A percentile compares a stretch with the other conserved stretches of the same genome.
Evolutionary conservation across 2,797 vertebrate species (phyloP).

Genomic region (Mastacembelus armatus): DNA sequence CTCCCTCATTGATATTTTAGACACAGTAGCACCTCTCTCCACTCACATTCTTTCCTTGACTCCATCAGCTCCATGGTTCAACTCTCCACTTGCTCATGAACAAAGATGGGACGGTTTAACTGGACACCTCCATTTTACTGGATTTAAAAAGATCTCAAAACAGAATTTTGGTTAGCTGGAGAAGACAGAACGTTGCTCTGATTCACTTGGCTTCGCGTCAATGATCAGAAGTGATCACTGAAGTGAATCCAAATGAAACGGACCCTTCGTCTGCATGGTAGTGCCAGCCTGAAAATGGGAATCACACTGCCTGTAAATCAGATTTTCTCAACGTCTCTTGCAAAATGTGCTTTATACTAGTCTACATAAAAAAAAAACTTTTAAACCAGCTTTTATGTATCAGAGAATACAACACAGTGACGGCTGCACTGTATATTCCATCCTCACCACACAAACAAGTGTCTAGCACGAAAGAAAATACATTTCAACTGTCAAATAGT

Average conservation of each 20-base stretch:
- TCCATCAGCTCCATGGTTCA: conserved; percentile 75
- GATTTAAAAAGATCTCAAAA: conserved; percentile 65
- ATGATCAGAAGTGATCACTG: conserved; percentile 72
- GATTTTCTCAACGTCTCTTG: conserved; percentile 62
- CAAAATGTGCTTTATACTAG: conserved; percentile 61
- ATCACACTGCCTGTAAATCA: conserved; percentile 78
- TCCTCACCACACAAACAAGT: conserved; percentile 41
- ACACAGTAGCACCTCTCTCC: conserved; percentile 78
- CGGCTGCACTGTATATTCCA: conserved; percentile 24
- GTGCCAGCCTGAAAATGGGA: conserved; percentile 75
- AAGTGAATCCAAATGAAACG: conserved; percentile 75
- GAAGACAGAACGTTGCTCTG: conserved; percentile 71
- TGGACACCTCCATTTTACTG: conserved; percentile 63
- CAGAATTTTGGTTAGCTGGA: conserved; percentile 67
- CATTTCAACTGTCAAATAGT: conserved; percentile 55
- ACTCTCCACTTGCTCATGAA: conserved; percentile 70
- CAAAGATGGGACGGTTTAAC: conserved; percentile 69
- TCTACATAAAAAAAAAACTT: conserved; percentile 40
- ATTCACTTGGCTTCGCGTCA: conserved; percentile 78
- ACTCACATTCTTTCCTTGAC: conserved; percentile 79
- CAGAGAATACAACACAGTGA: conserved; percentile 39
- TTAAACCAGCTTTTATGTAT: conserved; percentile 55
- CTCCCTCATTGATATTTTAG: conserved; percentile 82
- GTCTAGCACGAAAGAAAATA: conserved; percentile 54
- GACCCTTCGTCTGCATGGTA: conserved; percentile 75